phyloP scores from a whole-genome alignment of 2,888 invertebrate genomes.

The Hypena proboscidalis region DNA sequence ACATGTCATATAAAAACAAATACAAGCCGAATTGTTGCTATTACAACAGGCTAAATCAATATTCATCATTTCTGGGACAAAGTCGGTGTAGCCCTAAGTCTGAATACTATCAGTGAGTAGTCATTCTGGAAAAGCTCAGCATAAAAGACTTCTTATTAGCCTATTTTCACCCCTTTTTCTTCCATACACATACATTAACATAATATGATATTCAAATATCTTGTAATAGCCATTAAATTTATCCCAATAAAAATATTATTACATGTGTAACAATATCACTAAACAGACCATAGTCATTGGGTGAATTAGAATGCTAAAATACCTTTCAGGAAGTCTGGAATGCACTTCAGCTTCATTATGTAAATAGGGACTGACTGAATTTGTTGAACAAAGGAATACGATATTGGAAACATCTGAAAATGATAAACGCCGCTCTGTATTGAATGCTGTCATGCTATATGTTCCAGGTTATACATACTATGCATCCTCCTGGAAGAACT shows the following conservation, averaged over 20 bases:
- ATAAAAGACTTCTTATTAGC: too few species aligned
- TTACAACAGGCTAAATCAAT: too few species aligned
- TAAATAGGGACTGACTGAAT: slow-evolving; percentile 40
- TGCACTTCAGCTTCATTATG: slow-evolving; percentile 43
- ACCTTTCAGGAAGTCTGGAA: slow-evolving; percentile 23
- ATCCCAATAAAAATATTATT: too few species aligned
- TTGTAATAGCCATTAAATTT: too few species aligned
- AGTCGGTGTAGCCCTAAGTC: too few species aligned
- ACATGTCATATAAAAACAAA: too few species aligned
- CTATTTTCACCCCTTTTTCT: background rate
- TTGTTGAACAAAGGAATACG: slow-evolving; percentile 42
- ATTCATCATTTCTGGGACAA: too few species aligned
- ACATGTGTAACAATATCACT: background rate
- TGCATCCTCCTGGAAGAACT: slow-evolving; percentile 93
- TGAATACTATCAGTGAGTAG: too few species aligned
- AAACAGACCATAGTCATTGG: background rate
- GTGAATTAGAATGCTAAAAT: slow-evolving; percentile 6
- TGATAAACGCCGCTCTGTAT: background rate
- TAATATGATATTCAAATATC: too few species aligned
- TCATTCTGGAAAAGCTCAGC: too few species aligned
- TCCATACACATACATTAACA: background rate
- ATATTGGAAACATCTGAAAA: too few species aligned
- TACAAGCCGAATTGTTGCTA: too few species aligned
- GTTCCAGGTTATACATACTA: slow-evolving; percentile 84
- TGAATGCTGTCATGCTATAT: slow-evolving; percentile 3